A percentile compares a stretch with the other conserved stretches of the same genome.
Evolutionary conservation across 2,888 invertebrate species (phyloP).

Genomic region (Apamea epomidion): DNA sequence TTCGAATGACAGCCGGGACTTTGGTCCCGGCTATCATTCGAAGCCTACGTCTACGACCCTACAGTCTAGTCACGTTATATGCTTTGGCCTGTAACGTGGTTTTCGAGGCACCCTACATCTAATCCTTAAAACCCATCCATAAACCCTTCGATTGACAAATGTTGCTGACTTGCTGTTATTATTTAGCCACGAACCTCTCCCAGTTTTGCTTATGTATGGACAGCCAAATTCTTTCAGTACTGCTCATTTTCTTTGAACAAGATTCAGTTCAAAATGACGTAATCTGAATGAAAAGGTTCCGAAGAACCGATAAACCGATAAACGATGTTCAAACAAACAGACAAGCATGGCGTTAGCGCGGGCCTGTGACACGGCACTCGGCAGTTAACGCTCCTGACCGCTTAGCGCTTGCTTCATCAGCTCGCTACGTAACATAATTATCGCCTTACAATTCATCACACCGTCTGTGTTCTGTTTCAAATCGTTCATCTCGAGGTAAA

Average conservation of each 20-base stretch:
- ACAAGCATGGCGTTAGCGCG: constrained; percentile 14
- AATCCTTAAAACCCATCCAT: background rate
- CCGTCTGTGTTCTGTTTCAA: background rate
- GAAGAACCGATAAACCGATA: too few species aligned
- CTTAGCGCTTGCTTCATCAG: constrained; percentile 49
- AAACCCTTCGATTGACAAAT: background rate
- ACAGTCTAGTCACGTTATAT: too few species aligned
- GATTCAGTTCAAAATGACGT: constrained; percentile 13
- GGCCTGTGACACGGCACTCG: constrained; percentile 26
- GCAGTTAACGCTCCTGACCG: constrained; percentile 42
- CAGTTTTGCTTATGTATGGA: background rate
- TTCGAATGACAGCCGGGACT: background rate
- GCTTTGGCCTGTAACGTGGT: too few species aligned
- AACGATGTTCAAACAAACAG: background rate
- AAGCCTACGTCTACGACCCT: too few species aligned
- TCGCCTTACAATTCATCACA: constrained; percentile 36
- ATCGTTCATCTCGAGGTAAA: constrained; percentile 4
- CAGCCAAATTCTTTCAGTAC: background rate
- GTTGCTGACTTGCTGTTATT: background rate
- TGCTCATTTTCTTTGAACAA: background rate
- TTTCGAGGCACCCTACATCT: background rate
- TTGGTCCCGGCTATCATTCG: too few species aligned
- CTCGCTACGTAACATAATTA: constrained; percentile 37
- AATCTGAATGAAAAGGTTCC: background rate
- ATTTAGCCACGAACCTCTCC: too few species aligned